Percentiles rank a stretch among this genome's conserved stretches.
Evolutionary conservation across 2,797 vertebrate genomes (phyloP).

Genomic region (Decapterus maruadsi): DNA sequence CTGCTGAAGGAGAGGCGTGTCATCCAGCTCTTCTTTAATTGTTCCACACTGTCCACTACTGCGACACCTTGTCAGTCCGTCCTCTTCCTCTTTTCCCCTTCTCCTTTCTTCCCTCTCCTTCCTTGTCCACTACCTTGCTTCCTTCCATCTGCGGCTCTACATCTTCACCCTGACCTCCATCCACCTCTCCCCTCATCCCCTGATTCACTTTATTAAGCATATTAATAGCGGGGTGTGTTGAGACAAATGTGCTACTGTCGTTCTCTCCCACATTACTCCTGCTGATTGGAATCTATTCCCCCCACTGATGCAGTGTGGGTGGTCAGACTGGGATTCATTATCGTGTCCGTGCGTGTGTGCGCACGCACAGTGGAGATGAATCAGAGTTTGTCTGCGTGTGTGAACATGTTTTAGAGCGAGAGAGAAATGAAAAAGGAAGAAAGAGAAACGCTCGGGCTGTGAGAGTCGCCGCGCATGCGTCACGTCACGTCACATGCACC

Average conservation of each 20-base stretch:
- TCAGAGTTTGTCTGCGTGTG: background rate
- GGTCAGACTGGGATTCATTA: slow-evolving; percentile 67
- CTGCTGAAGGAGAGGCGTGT: slow-evolving; percentile 59
- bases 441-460: slow-evolving; percentile 55
- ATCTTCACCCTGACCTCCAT: slow-evolving; percentile 4
- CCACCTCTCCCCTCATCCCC: slow-evolving; percentile 6
- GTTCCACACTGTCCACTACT: background rate
- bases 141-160: background rate
- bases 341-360: slow-evolving; percentile 38
- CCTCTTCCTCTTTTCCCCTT: background rate
- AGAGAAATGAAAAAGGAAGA: slow-evolving; percentile 8
- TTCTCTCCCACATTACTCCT: slow-evolving; percentile 60
- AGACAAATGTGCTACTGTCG: slow-evolving; percentile 57
- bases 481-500: slow-evolving; percentile 54
- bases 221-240: slow-evolving; percentile 59
- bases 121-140: background rate
- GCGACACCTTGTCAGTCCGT: background rate
- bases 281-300: slow-evolving; percentile 71
- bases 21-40: slow-evolving; percentile 41
- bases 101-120: background rate
- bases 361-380: slow-evolving; percentile 2
- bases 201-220: slow-evolving; percentile 50
- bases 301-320: slow-evolving; percentile 74
- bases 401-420: slow-evolving; percentile 29
- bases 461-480: slow-evolving; percentile 34